Conservation (phyloP, 2,888 invertebrate genomes). For the Drosophila prolongata region DNA sequence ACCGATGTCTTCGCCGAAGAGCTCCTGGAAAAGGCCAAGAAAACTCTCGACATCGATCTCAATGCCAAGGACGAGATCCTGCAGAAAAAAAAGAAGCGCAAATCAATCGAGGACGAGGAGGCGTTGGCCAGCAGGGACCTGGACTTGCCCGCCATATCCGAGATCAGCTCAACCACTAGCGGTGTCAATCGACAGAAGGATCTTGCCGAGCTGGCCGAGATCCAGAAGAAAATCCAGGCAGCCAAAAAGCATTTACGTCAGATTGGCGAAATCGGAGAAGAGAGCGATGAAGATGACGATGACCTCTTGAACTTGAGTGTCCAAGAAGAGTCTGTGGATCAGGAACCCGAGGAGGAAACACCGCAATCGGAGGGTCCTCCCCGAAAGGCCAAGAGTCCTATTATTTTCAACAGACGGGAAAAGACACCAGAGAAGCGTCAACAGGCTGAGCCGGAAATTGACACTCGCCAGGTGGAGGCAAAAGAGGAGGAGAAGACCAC, state of each 20-base stretch:
- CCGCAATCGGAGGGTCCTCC: slow-evolving; percentile 12
- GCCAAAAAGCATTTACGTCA: slow-evolving; percentile 86
- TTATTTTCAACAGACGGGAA: slow-evolving; percentile 73
- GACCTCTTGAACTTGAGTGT: slow-evolving; percentile 25
- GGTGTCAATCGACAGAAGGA: slow-evolving; percentile 83
- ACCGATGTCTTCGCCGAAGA: slow-evolving; percentile 88
- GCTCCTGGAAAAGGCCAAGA: slow-evolving; percentile 85
- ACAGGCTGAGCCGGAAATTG: slow-evolving; percentile 32
- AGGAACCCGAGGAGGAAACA: slow-evolving; percentile 67
- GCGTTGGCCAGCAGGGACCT: slow-evolving; percentile 84
- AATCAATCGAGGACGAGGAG: slow-evolving; percentile 35
- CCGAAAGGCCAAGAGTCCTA: slow-evolving; percentile 80
- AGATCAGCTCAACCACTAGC: slow-evolving; percentile 81
- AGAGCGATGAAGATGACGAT: slow-evolving; percentile 53
- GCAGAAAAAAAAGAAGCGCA: slow-evolving; percentile 73
- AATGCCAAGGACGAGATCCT: slow-evolving; percentile 73
- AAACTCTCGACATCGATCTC: slow-evolving; percentile 73
- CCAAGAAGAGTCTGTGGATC: slow-evolving; percentile 55
- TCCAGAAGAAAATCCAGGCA: slow-evolving; percentile 88
- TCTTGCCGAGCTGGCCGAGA: slow-evolving; percentile 85
- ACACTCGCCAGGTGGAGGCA: not conserved
- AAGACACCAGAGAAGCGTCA: slow-evolving; percentile 24
- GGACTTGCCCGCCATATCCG: slow-evolving; percentile 85
- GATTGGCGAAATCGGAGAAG: slow-evolving; percentile 83
- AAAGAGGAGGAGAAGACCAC: not conserved